A percentile compares a stretch with the other conserved stretches of the same genome.
phyloP scores from a whole-genome alignment of 64 coral and sea anemone species.

The Montipora efflorescens region DNA sequence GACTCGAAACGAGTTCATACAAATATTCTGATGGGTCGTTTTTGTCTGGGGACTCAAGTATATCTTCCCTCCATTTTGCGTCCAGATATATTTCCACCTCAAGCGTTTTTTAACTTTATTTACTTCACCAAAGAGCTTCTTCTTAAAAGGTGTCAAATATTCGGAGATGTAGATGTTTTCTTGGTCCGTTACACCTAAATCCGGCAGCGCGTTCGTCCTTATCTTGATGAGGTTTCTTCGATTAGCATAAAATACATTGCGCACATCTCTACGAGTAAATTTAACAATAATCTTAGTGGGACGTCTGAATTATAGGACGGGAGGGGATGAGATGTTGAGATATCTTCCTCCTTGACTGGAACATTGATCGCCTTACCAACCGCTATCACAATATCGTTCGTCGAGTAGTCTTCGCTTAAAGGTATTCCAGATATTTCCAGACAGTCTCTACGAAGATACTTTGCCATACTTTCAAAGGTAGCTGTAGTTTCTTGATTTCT shows the following conservation, averaged over 20 bases:
- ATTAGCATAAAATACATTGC: conserved; percentile 20
- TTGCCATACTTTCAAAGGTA: conserved; percentile 11
- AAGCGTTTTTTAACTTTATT: background rate
- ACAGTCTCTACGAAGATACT: conserved; percentile 45
- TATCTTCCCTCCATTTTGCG: background rate
- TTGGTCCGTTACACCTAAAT: background rate
- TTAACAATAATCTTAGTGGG: conserved; percentile 38
- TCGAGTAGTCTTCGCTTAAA: conserved; percentile 1
- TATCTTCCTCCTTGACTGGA: conserved; percentile 36
- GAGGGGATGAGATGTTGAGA: conserved; percentile 41
- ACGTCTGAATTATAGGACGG: background rate
- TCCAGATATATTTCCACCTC: background rate
- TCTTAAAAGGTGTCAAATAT: background rate
- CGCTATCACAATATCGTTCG: conserved; percentile 23
- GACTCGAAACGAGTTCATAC: conserved; percentile 47
- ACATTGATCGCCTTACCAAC: conserved; percentile 14
- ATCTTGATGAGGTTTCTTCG: background rate
- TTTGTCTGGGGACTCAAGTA: conserved; percentile 50
- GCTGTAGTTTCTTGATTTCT: background rate
- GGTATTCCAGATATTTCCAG: conserved; percentile 54
- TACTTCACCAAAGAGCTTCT: conserved; percentile 11
- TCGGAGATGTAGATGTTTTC: conserved; percentile 10
- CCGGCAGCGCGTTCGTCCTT: conserved; percentile 33
- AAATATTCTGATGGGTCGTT: conserved; percentile 6
- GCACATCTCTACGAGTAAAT: conserved; percentile 40